Percentiles rank a stretch among this genome's conserved stretches.
Evolutionary conservation across 2,888 invertebrate species (phyloP).

Genomic region (Cepaea hortensis): DNA sequence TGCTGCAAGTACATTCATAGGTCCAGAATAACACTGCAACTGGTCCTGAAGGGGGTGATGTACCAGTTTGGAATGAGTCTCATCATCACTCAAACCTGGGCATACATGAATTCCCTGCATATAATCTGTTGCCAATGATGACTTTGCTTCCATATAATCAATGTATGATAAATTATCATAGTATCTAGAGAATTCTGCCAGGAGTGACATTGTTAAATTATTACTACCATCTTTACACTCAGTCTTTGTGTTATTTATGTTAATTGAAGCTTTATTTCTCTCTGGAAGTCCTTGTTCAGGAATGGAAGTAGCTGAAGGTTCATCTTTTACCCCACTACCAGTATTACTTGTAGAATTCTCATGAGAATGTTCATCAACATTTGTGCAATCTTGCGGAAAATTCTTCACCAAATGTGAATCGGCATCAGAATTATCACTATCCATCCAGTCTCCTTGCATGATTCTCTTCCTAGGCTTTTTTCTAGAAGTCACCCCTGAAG

Average conservation of each 20-base stretch:
- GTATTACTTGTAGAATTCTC: not conserved
- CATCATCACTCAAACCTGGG: slow-evolving; percentile 40
- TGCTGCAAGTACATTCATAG: slow-evolving; percentile 17
- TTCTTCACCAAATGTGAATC: not conserved
- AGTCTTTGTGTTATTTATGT: not conserved
- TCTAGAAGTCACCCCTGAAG: slow-evolving; percentile 14
- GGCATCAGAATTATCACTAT: slow-evolving; percentile 67
- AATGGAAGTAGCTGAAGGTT: no score
- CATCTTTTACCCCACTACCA: not conserved
- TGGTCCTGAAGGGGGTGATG: not conserved
- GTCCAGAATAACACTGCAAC: not conserved
- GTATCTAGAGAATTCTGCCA: slow-evolving; percentile 26
- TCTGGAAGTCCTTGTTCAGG: not conserved
- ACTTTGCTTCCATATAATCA: slow-evolving; percentile 11
- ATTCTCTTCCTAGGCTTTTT: slow-evolving; percentile 58
- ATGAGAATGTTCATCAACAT: not conserved
- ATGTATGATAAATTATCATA: slow-evolving; percentile 37
- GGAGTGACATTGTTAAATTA: not conserved
- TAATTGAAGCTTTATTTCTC: not conserved
- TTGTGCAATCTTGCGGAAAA: not conserved
- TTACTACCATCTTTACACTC: not conserved
- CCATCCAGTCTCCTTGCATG: slow-evolving; percentile 54
- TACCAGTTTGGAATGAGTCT: not conserved
- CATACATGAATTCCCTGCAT: not conserved
- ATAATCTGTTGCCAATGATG: not conserved